Percentiles rank a stretch among this genome's conserved stretches.
phyloP scores from a whole-genome alignment of 2,113 vertebrate species.

The Rhagologus leucostigma region DNA sequence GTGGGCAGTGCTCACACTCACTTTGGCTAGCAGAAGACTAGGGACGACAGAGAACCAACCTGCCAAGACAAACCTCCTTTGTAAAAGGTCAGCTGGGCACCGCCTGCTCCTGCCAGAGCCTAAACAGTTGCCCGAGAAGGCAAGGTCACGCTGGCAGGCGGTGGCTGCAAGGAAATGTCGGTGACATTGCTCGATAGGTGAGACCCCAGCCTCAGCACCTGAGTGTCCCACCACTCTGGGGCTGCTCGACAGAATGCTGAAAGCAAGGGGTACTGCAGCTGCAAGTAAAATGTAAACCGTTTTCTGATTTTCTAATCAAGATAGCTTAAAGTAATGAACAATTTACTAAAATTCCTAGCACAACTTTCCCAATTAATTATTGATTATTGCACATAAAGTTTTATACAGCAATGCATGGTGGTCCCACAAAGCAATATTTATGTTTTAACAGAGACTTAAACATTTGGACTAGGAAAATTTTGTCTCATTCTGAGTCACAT shows the following conservation, averaged over 20 bases:
- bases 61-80: not conserved
- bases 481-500: not conserved
- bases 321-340: not conserved
- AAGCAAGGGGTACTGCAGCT: not conserved
- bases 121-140: not conserved
- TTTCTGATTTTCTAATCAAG: not conserved
- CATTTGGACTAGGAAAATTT: not conserved
- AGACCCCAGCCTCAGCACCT: not conserved
- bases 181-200: accelerated
- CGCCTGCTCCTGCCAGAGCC: not conserved
- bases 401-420: not conserved
- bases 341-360: not conserved
- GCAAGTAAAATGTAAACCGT: not conserved
- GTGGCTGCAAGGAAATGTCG: accelerated
- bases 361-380: not conserved
- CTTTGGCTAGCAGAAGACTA: not conserved
- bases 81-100: not conserved
- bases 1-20: not conserved
- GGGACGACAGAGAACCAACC: not conserved
- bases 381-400: not conserved
- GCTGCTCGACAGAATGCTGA: not conserved
- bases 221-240: not conserved
- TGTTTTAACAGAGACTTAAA: not conserved
- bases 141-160: accelerated
- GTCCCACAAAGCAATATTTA: not conserved